Conservation (phyloP, 2,888 invertebrate genomes). For the Drosophila bunnanda region DNA sequence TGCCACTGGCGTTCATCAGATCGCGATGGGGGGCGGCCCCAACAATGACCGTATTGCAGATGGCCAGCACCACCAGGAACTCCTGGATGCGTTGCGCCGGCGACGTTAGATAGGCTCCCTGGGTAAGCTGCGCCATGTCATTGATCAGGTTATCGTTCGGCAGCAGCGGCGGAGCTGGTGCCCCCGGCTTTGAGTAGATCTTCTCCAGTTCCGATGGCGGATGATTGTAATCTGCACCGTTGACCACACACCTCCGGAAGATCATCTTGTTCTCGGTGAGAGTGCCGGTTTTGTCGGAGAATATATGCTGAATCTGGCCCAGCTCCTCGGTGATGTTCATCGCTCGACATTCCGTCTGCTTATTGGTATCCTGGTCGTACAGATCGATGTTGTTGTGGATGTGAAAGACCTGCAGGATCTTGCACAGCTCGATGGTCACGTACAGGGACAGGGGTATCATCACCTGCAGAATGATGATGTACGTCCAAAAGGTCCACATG, state of each 20-base stretch:
- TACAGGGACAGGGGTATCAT: slow-evolving; percentile 98
- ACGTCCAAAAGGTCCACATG: slow-evolving; percentile 96
- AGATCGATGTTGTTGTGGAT: slow-evolving; percentile 95
- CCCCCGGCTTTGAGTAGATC: slow-evolving; percentile 85
- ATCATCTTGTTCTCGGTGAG: slow-evolving; percentile 99
- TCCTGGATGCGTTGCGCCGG: slow-evolving; percentile 92
- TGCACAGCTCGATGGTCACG: slow-evolving; percentile 98
- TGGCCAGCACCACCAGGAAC: slow-evolving; percentile 95
- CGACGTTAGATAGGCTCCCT: slow-evolving; percentile 83
- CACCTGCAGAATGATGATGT: slow-evolving; percentile 97
- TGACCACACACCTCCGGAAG: slow-evolving; percentile 95
- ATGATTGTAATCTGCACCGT: slow-evolving; percentile 95
- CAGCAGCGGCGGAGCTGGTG: slow-evolving; percentile 85
- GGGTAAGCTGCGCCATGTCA: slow-evolving; percentile 85
- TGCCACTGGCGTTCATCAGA: slow-evolving; percentile 89
- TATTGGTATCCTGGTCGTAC: slow-evolving; percentile 93
- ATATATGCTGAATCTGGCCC: slow-evolving; percentile 97
- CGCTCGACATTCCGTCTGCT: slow-evolving; percentile 94
- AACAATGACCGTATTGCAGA: slow-evolving; percentile 98
- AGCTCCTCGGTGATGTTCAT: slow-evolving; percentile 98
- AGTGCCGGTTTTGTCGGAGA: slow-evolving; percentile 99
- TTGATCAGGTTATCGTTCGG: slow-evolving; percentile 85
- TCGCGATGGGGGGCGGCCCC: slow-evolving; percentile 91
- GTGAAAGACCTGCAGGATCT: slow-evolving; percentile 97
- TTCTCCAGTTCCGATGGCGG: slow-evolving; percentile 89